Evolutionary conservation across 1,140 invertebrate genomes (phyloP), one percentile per base, ranked within the genome.

Genomic region (Batillaria attramentaria): DNA sequence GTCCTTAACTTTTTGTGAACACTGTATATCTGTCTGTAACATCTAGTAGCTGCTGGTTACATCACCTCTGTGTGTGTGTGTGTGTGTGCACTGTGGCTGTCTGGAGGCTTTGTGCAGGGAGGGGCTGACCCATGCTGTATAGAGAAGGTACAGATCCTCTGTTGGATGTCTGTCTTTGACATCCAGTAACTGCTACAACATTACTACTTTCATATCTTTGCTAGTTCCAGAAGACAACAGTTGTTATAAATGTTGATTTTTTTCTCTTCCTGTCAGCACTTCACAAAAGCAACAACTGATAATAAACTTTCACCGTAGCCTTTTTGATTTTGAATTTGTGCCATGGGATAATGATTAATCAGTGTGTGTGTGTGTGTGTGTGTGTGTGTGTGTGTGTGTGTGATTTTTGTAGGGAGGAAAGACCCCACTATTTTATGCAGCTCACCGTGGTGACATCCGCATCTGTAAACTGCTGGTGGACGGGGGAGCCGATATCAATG

Each of bases 391-490:
- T 57, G n/a, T 35, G 24, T 57, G 13, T 39, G 0, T 39, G 72
- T 54, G 24, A 10, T 72, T 33, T 35, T 10, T 54, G 16, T 79
- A 90, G 89, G 85, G 86, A 37, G 88, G 87, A 8, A 87, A 86
- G 43, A 87, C 88, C 20, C 86, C 88, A 4, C 66, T 90, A 54
- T 87, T 87, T 73, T 88, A 85, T 80, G 83, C 87, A 57, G 83
- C 87, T 16, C 84, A 87, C 50, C 79, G 83, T 10, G 89, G 87
- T 37, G 81, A 86, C 37, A 72, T 87, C 3, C 65, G 57, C 5
- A 88, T 88, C n/a, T 89, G 87, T 79, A 87, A 86, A 69, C 84
- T 85, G 66, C 83, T 90, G 8, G 75, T 90, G n/a, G 88, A 90
- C 41, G 83, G 85, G 68, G 89, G 88, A n/a, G 87, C 84, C n/a